These are phyloP conservation scores for Pararge aegeria DNA, from an alignment of 1,140 invertebrate species.

Conservation along the genomic window DNA sequence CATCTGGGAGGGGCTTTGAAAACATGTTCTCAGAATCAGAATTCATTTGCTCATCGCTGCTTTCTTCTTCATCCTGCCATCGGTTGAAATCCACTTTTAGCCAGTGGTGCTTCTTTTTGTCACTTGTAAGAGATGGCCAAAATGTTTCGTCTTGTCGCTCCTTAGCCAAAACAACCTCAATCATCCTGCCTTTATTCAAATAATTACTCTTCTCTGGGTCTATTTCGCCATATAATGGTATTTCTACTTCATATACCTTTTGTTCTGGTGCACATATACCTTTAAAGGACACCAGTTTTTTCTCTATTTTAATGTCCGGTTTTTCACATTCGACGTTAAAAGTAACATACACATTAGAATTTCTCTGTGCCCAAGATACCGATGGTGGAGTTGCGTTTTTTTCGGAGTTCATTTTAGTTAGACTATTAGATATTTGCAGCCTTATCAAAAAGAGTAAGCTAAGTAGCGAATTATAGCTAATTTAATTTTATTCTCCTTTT, in stretches of 20 bases:
- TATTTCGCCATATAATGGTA: constrained; percentile 91
- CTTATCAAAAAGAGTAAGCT: too few species aligned
- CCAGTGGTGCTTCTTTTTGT: constrained; percentile 96
- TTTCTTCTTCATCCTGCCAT: constrained; percentile 94
- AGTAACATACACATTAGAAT: constrained; percentile 89
- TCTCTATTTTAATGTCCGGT: constrained; percentile 87
- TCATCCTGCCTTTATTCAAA: constrained; percentile 86
- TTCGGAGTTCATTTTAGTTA: constrained; percentile 69
- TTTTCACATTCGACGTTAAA: constrained; percentile 94
- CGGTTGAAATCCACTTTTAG: constrained; percentile 98
- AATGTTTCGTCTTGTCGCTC: constrained; percentile 88
- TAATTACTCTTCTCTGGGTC: constrained; percentile 87
- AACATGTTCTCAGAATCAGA: constrained; percentile 55
- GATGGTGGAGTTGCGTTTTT: constrained; percentile 84
- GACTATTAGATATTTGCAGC: not conserved
- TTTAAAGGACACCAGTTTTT: constrained; percentile 90
- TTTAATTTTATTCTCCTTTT: too few species aligned
- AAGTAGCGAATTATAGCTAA: too few species aligned
- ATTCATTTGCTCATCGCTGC: constrained; percentile 51
- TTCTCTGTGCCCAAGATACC: constrained; percentile 95
- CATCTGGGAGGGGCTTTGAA: constrained; percentile 45
- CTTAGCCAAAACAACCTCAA: constrained; percentile 87
- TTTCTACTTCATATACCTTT: constrained; percentile 91
- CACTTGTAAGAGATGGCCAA: constrained; percentile 93
- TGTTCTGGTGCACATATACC: constrained; percentile 92